Percentiles rank a stretch among this genome's conserved stretches.
phyloP scores from a whole-genome alignment of 2,888 invertebrate species.

The Carpatolechia fugitivella region DNA sequence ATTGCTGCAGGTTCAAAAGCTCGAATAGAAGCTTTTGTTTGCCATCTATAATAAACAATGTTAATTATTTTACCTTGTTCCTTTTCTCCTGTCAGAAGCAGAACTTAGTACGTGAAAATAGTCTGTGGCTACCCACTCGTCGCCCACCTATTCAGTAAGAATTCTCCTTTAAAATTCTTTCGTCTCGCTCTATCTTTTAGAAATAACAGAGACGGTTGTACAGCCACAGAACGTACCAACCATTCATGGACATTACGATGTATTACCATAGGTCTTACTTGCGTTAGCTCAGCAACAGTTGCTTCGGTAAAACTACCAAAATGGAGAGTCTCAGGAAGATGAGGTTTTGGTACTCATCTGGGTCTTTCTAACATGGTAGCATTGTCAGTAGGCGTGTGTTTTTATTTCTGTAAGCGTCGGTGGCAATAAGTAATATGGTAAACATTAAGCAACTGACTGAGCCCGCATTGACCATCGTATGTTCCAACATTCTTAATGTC shows the following conservation, averaged over 20 bases:
- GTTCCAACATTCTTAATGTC: background rate
- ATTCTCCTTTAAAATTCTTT: constrained; percentile 10
- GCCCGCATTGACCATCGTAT: constrained; percentile 45
- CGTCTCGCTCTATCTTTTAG: constrained; percentile 22
- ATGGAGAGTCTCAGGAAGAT: constrained; percentile 39
- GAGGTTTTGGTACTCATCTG: constrained; percentile 30
- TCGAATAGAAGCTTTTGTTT: background rate
- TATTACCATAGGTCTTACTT: constrained; percentile 35
- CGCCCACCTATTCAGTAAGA: constrained; percentile 3
- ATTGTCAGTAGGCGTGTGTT: constrained; percentile 56
- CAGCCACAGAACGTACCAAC: no score
- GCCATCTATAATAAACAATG: background rate
- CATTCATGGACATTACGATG: constrained; percentile 50
- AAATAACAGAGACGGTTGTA: constrained; percentile 31
- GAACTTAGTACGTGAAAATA: background rate
- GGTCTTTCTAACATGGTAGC: constrained; percentile 39
- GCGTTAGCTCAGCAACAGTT: constrained; percentile 37
- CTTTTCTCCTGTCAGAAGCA: background rate
- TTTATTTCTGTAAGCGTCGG: constrained; percentile 64
- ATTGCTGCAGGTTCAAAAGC: background rate
- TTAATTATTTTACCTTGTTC: background rate
- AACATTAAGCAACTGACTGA: constrained; percentile 63
- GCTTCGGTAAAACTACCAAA: constrained; percentile 45
- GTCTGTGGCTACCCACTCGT: background rate
- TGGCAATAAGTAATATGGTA: constrained; percentile 69